Evolutionary conservation across 2,797 vertebrate genomes (phyloP).

Genomic region (Karalla daura): DNA sequence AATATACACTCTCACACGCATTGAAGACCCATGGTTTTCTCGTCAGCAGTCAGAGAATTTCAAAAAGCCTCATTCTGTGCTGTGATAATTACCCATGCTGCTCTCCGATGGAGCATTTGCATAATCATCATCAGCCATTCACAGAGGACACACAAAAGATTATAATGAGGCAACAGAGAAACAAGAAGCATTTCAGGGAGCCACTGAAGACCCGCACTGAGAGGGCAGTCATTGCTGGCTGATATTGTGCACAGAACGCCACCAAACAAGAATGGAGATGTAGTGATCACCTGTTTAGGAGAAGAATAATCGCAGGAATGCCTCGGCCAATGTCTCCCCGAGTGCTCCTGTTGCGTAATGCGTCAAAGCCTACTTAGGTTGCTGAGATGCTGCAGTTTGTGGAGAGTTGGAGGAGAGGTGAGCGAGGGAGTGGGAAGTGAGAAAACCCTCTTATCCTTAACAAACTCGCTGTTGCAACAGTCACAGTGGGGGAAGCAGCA

Average conservation of each 20-base stretch:
- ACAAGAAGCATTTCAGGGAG: constrained; percentile 78
- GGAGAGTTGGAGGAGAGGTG: constrained; percentile 47
- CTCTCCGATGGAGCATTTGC: constrained; percentile 83
- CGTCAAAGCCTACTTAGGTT: constrained; percentile 11
- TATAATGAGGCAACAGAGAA: constrained; percentile 85
- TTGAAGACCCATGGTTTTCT: constrained; percentile 55
- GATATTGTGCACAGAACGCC: constrained; percentile 40
- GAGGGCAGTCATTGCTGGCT: constrained; percentile 60
- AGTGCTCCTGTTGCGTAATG: constrained; percentile 33
- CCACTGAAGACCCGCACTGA: constrained; percentile 59
- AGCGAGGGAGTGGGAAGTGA: constrained; percentile 40
- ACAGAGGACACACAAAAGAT: constrained; percentile 84
- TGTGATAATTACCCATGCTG: constrained; percentile 86
- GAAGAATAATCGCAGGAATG: constrained; percentile 9
- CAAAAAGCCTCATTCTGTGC: constrained; percentile 76
- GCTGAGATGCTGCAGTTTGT: constrained; percentile 28
- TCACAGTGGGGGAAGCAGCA: constrained; percentile 59
- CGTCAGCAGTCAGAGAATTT: constrained; percentile 74
- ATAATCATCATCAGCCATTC: constrained; percentile 87
- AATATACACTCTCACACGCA: constrained; percentile 32
- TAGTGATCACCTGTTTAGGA: constrained; percentile 28
- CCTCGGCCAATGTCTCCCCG: constrained; percentile 24
- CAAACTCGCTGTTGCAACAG: constrained; percentile 63
- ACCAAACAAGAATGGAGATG: constrained; percentile 46
- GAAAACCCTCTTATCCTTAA: constrained; percentile 44